phyloP scores from a whole-genome alignment of 2,888 invertebrate species.

The Oxyteleia sp. region DNA sequence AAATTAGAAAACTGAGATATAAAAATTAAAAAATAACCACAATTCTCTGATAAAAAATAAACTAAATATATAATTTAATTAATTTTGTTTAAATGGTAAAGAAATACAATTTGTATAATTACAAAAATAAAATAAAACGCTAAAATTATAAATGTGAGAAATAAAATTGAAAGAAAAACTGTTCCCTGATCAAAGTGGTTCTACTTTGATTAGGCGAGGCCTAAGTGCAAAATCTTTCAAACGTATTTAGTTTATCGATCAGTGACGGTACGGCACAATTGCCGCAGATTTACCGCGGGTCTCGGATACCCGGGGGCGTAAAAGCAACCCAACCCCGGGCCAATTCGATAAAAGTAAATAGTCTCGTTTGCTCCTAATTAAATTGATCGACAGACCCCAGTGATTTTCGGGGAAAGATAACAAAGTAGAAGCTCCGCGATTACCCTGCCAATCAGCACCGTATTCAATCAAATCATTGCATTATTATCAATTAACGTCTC shows the following conservation, averaged over 20 bases:
- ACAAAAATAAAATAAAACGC: too few relatives aligned
- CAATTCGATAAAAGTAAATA: constrained; percentile 81
- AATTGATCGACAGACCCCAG: constrained; percentile 75
- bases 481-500: constrained; percentile 75
- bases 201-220: constrained; percentile 36
- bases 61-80: too few relatives aligned
- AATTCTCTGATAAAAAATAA: too few relatives aligned
- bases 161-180: background rate
- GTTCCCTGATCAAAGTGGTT: background rate
- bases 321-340: constrained; percentile 63
- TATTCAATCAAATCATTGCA: constrained; percentile 77
- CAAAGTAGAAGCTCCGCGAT: constrained; percentile 67
- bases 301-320: constrained; percentile 74
- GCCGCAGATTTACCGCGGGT: constrained; percentile 76
- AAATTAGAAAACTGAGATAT: too few relatives aligned
- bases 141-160: too few relatives aligned
- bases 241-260: constrained; percentile 75
- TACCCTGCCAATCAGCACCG: constrained; percentile 67
- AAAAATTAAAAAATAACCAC: too few relatives aligned
- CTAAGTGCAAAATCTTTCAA: constrained; percentile 56
- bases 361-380: constrained; percentile 78
- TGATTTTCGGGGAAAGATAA: constrained; percentile 70
- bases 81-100: too few relatives aligned
- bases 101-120: too few relatives aligned
- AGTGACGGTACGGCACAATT: constrained; percentile 76